Conservation (phyloP, 1,140 invertebrate species). For the Drosophila murphyi region DNA sequence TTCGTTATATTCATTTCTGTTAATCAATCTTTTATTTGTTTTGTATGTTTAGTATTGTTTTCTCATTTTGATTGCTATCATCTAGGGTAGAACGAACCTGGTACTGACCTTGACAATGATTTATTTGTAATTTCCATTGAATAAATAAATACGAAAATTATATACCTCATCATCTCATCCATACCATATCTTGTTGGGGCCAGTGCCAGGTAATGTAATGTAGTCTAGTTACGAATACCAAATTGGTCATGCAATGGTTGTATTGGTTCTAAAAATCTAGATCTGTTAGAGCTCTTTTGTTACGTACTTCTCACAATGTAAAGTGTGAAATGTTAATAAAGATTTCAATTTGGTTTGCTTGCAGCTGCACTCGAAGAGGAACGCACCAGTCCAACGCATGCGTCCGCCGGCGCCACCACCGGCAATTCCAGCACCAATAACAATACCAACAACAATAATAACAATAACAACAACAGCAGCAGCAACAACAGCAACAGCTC, state of each 20-base stretch:
- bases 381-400: constrained; percentile 76
- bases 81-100: constrained; percentile 11
- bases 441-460: constrained; percentile 45
- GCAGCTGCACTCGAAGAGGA: constrained; percentile 86
- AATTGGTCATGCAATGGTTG: constrained; percentile 31
- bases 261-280: constrained; percentile 23
- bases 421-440: constrained; percentile 53
- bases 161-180: too few relatives aligned
- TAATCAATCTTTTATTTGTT: neutral
- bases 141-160: too few relatives aligned
- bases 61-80: constrained; percentile 10
- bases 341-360: constrained; percentile 23
- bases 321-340: constrained; percentile 1
- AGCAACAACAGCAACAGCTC: constrained; percentile 35
- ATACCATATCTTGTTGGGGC: neutral
- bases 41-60: constrained; percentile 18
- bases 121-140: too few relatives aligned
- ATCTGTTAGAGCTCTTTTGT: constrained; percentile 21
- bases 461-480: constrained; percentile 40
- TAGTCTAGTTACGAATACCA: constrained; percentile 27
- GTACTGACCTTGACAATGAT: constrained; percentile 15
- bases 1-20: constrained; percentile 1
- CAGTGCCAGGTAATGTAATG: constrained; percentile 8
- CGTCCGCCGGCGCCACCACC: constrained; percentile 83
- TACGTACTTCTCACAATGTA: neutral